Base-by-base conservation (phyloP, 1,140 invertebrate species). In the Hyphantria cunea region DNA sequence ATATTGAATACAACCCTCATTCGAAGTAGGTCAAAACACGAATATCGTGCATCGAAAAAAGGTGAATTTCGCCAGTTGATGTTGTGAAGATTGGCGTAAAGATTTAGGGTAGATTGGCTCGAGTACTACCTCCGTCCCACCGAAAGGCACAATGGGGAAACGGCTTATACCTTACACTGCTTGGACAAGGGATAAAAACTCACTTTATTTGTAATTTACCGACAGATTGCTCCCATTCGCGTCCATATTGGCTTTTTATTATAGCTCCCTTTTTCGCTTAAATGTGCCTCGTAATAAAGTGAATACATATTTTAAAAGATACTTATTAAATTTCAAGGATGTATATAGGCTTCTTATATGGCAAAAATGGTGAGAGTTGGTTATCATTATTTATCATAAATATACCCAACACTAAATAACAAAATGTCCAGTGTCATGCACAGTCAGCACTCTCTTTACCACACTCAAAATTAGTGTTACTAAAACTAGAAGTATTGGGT, bases 51-150 rank as follows among this genome's bases (percentile, higher is more conserved):
- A 58, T 58, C 48, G 55, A 58, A 58, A 58, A 37, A 58, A 49
- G 55, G 55, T 58, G 13, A 31, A 5, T 11, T 55, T 48, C 44
- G 25, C 41, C 17, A 25, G 17, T 58, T 49, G 45, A 58, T 37
- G 44, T 58, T 12, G 55, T 58, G 55, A 58, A 58, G 33, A 58
- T 58, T 58, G 45, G 32, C 55, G 55, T 34, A 50, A 60, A 60
- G 56, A 60, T 51, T 60, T 42, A 17, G 56, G 48, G 15, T 42
- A 51, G 56, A 60, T 60, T 60, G 56, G 32, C 55, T 3, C 45
- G 37, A 39, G 47, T 14, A 33, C 44, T 41, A 50, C 33, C 12
- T 44, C 12, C n/a, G 6, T 13, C 6, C 0, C 11, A 13, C 12
- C 41, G 34, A 48, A 41, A 44, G 17, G 37, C 37, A 59, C 47